phyloP scores from a whole-genome alignment of 2,888 invertebrate genomes.

The Myopa testacea region DNA sequence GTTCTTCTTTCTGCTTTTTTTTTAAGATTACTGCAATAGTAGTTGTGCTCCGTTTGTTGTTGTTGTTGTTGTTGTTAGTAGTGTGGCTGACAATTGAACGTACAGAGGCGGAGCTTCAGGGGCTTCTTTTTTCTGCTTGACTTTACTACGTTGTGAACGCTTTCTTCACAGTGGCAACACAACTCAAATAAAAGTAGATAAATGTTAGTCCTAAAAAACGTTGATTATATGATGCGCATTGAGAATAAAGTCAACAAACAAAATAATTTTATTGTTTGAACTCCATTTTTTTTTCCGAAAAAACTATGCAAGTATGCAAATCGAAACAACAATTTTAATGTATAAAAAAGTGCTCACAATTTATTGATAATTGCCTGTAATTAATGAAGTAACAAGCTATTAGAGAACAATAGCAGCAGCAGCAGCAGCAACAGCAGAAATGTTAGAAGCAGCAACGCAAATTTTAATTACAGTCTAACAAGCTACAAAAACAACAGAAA shows the following conservation, averaged over 20 bases:
- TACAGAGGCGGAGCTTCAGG: constrained; percentile 14
- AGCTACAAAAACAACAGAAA: constrained; percentile 13
- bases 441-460: constrained; percentile 18
- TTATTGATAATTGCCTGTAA: constrained; percentile 40
- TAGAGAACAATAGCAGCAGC: constrained; percentile 34
- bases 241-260: not conserved
- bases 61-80: constrained; percentile 7
- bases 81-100: constrained; percentile 15
- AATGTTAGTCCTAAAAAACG: not conserved
- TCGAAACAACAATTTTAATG: constrained; percentile 29
- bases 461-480: constrained; percentile 12
- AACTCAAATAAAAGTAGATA: not conserved
- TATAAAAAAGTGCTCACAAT: constrained; percentile 32
- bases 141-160: not conserved
- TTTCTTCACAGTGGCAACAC: constrained; percentile 4
- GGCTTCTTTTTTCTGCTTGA: not conserved
- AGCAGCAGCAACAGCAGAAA: constrained; percentile 20
- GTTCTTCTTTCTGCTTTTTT: not conserved
- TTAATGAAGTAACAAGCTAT: constrained; percentile 39
- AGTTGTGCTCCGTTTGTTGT: constrained; percentile 27
- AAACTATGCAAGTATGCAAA: not conserved
- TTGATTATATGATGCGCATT: not conserved
- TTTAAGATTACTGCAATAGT: not conserved
- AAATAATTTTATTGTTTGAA: not conserved
- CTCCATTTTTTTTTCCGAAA: not conserved